Evolutionary conservation across 2,888 invertebrate genomes (phyloP).

Genomic region (Plebejus melissa): DNA sequence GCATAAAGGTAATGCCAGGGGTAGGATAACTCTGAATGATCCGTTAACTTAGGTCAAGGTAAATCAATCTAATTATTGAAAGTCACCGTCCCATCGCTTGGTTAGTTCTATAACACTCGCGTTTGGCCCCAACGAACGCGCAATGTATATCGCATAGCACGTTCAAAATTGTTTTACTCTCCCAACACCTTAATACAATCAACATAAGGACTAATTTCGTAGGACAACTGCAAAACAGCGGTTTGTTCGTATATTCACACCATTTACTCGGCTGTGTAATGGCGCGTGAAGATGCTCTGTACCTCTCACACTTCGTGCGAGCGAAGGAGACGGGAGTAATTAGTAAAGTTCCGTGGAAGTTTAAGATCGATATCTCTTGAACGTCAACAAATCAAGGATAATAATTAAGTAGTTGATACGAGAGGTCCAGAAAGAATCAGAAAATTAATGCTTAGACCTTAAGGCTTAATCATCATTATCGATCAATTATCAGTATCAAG

Average conservation of each 20-base stretch:
- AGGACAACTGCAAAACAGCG: not conserved
- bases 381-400: slow-evolving; percentile 24
- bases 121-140: slow-evolving; percentile 33
- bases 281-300: slow-evolving; percentile 47
- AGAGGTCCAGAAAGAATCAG: not conserved
- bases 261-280: slow-evolving; percentile 46
- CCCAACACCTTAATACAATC: not conserved
- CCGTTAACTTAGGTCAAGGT: not conserved
- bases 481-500: too few species aligned
- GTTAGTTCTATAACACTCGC: not conserved
- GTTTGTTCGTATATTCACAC: slow-evolving; percentile 29
- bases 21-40: not conserved
- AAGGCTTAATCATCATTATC: not conserved
- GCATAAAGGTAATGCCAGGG: too few species aligned
- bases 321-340: slow-evolving; percentile 40
- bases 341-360: slow-evolving; percentile 56
- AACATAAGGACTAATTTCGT: not conserved
- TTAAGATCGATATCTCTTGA: slow-evolving; percentile 38
- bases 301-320: slow-evolving; percentile 36
- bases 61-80: not conserved
- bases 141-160: slow-evolving; percentile 31
- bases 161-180: not conserved
- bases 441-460: not conserved
- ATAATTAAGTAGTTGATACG: not conserved
- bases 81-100: not conserved